Percentiles rank a stretch among this genome's conserved stretches.
These are phyloP conservation scores for Hymenochirus boettgeri DNA, from an alignment of 2,113 vertebrate species.

Conservation along the genomic window DNA sequence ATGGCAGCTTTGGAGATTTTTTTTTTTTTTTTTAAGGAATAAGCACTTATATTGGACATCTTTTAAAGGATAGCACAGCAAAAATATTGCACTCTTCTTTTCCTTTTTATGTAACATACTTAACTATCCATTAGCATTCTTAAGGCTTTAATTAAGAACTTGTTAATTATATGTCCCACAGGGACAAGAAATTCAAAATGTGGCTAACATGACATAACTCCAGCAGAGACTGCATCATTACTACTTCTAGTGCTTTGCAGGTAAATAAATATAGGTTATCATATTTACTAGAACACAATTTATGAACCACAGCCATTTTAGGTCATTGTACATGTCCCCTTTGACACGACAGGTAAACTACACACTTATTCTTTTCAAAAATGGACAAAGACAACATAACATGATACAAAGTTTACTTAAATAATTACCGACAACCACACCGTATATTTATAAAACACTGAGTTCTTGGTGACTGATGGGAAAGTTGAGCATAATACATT, in stretches of 20 bases:
- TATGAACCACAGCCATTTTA: conserved; percentile 9
- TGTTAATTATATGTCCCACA: conserved; percentile 73
- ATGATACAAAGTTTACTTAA: conserved; percentile 30
- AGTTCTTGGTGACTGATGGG: conserved; percentile 29
- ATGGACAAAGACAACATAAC: conserved; percentile 26
- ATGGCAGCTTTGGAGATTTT: conserved; percentile 51
- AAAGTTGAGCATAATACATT: conserved; percentile 39
- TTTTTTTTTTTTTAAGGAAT: neutral
- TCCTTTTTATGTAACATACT: conserved; percentile 43
- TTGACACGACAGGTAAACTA: conserved; percentile 16
- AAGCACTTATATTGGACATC: neutral
- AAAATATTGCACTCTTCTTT: conserved; percentile 46
- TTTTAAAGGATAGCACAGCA: conserved; percentile 46
- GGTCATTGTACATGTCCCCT: conserved; percentile 16
- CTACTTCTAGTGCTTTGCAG: conserved; percentile 13
- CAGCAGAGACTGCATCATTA: conserved; percentile 17
- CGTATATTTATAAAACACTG: conserved; percentile 37
- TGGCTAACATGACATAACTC: conserved; percentile 22
- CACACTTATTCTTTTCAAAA: conserved; percentile 12
- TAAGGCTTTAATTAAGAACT: conserved; percentile 62
- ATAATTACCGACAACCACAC: conserved; percentile 24
- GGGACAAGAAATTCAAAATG: conserved; percentile 75
- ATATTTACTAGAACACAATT: conserved; percentile 62
- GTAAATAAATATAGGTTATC: conserved; percentile 38
- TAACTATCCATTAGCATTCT: conserved; percentile 54